phyloP scores from a whole-genome alignment of 2,888 invertebrate genomes.

The Drosophila yooni region DNA sequence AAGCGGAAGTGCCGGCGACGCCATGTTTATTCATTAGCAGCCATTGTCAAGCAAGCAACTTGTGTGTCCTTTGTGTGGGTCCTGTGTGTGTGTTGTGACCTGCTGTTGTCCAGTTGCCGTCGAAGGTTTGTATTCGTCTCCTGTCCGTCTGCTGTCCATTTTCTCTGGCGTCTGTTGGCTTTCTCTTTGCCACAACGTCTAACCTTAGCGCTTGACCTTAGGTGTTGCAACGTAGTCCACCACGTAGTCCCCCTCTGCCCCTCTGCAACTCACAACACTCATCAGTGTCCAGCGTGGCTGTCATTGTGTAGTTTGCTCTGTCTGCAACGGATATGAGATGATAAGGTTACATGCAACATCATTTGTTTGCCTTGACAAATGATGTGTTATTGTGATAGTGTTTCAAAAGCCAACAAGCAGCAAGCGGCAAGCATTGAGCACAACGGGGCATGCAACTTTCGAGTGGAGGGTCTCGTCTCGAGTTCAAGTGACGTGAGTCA shows the following conservation, averaged over 20 bases:
- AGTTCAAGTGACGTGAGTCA: slow-evolving; percentile 65
- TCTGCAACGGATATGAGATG: slow-evolving; percentile 77
- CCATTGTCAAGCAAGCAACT: slow-evolving; percentile 60
- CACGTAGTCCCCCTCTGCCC: background rate
- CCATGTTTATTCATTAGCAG: slow-evolving; percentile 76
- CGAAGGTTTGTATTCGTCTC: slow-evolving; percentile 44
- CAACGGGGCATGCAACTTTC: slow-evolving; percentile 59
- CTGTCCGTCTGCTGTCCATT: slow-evolving; percentile 12
- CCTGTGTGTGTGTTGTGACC: slow-evolving; percentile 10
- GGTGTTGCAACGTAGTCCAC: slow-evolving; percentile 27
- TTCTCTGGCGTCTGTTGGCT: slow-evolving; percentile 39
- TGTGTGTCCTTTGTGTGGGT: slow-evolving; percentile 12
- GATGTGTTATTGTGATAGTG: slow-evolving; percentile 78
- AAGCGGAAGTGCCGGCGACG: slow-evolving; percentile 65
- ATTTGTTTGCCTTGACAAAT: slow-evolving; percentile 79
- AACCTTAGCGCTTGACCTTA: slow-evolving; percentile 71
- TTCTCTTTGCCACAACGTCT: slow-evolving; percentile 43
- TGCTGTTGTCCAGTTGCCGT: slow-evolving; percentile 36
- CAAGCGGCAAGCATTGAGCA: slow-evolving; percentile 1
- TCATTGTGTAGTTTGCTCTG: slow-evolving; percentile 41
- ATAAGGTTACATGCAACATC: slow-evolving; percentile 80
- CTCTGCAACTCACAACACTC: background rate
- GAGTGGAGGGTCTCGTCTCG: slow-evolving; percentile 36
- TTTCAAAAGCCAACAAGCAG: slow-evolving; percentile 34
- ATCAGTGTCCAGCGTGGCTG: slow-evolving; percentile 24